Conservation (phyloP, 2,797 vertebrate genomes). For the Benthosema pterotum region DNA sequence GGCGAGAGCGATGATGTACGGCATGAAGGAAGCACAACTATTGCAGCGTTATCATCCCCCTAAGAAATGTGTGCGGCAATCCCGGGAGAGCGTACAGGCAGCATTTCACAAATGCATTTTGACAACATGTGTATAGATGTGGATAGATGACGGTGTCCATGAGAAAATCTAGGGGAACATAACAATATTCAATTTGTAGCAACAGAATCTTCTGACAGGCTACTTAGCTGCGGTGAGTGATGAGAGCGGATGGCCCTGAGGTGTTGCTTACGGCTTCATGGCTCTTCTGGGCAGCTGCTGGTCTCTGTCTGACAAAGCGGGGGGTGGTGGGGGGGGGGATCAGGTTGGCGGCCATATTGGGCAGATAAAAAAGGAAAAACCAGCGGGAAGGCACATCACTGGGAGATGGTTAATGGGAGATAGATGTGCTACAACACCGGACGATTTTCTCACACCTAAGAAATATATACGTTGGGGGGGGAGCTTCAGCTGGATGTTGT, state of each 20-base stretch:
- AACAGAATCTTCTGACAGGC: constrained; percentile 66
- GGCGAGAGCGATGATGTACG: too few relatives aligned
- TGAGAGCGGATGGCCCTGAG: constrained; percentile 63
- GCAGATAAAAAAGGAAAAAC: constrained; percentile 14
- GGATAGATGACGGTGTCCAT: constrained; percentile 33
- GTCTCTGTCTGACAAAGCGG: constrained; percentile 49
- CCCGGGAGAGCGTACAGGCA: constrained; percentile 7
- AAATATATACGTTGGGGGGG: not conserved
- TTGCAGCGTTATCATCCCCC: too few relatives aligned
- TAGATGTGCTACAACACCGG: constrained; percentile 22
- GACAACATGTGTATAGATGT: constrained; percentile 20
- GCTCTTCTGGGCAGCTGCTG: constrained; percentile 70
- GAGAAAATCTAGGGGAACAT: constrained; percentile 60
- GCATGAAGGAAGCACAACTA: too few relatives aligned
- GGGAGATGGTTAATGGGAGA: constrained; percentile 46
- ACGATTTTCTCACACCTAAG: constrained; percentile 38
- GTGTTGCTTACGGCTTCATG: constrained; percentile 58
- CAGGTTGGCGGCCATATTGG: constrained; percentile 69
- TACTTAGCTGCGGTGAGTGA: constrained; percentile 65
- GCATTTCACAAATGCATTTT: constrained; percentile 21
- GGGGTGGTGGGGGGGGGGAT: constrained; percentile 30
- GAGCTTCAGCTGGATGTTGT: not conserved
- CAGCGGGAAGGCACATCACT: constrained; percentile 62
- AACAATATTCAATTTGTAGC: constrained; percentile 76
- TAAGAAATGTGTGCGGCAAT: not conserved